phyloP scores from a whole-genome alignment of 2,797 vertebrate species.

The Pterois miles region DNA sequence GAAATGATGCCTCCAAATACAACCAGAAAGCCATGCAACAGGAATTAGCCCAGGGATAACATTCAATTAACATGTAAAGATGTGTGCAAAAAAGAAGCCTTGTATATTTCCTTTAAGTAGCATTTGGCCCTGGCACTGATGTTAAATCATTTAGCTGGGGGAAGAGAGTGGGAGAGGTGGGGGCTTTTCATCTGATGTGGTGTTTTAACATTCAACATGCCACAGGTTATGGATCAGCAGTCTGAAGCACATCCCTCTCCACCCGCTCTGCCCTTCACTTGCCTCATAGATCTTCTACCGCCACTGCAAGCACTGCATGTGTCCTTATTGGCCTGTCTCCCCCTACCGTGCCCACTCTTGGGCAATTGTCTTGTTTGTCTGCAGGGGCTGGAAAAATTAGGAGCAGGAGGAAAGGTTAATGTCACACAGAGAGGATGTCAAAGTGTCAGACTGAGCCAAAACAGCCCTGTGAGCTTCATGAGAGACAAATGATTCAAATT shows the following conservation, averaged over 20 bases:
- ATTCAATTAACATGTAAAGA: conserved; percentile 34
- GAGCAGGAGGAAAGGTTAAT: conserved; percentile 56
- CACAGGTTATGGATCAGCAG: conserved; percentile 68
- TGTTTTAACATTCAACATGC: conserved; percentile 70
- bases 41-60: conserved; percentile 16
- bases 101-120: conserved; percentile 38
- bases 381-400: conserved; percentile 34
- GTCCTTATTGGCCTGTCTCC: conserved; percentile 11
- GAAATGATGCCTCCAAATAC: conserved; percentile 8
- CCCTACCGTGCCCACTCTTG: conserved; percentile 3
- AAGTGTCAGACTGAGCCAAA: conserved; percentile 34
- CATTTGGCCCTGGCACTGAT: not conserved
- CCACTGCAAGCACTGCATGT: not conserved
- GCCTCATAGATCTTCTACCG: conserved; percentile 19
- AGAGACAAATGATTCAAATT: conserved; percentile 43
- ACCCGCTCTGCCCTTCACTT: conserved; percentile 32
- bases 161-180: conserved; percentile 19
- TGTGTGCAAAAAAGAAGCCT: conserved; percentile 24
- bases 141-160: conserved; percentile 56
- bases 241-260: conserved; percentile 52
- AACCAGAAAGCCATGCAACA: not conserved
- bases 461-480: conserved; percentile 17
- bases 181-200: conserved; percentile 53
- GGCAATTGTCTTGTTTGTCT: conserved; percentile 54
- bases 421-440: conserved; percentile 48